Evolutionary conservation across 2,888 invertebrate species (phyloP), one percentile per base, ranked within the genome.

Genomic region (Protophormia terraenovae): DNA sequence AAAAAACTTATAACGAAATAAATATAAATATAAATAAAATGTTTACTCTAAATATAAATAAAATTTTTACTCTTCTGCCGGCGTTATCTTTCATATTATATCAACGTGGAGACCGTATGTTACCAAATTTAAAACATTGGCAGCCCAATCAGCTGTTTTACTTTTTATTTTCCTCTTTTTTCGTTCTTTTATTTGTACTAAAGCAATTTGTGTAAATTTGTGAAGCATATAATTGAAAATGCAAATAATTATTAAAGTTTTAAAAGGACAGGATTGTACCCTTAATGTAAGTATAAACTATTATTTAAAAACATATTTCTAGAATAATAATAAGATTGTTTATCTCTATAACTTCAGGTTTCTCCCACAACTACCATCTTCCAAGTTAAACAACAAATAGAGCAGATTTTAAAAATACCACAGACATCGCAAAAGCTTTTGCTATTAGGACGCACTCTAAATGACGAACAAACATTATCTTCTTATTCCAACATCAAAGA

Each of bases 401-500:
- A 95, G 77, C 92, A 93, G 81, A 93, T 94, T 64, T 91, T 96
- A 64, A 94, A 95, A 66, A 95, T 96, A 87, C 96, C 96, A 12
- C 93, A 95, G 14, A 92, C 94, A 47, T 95, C 95, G 89, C 96
- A 96, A 90, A 96, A 95, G 88, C 92, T 97, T 62, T 93, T 97
- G 16, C 93, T 95, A n/a, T 93, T 95, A 5, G 97, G 97, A 1
- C 94, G 96, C 88, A 94, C 96, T 1, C 92, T 97, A 72, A 93
- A 94, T 89, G 96, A 97, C 89, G 95, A 96, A 64, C 95, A 96
- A 89, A 94, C 94, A 7, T 92, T 97, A 60, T 93, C 94, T 53
- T 95, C 95, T 58, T 97, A 97, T 91, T 95, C 95, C 5, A 94
- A 94, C 86, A 95, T 97, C 41, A 95, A 95, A 91, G 96, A 96